phyloP scores from a whole-genome alignment of 2,113 vertebrate species.

The Emydocephalus ijimae region DNA sequence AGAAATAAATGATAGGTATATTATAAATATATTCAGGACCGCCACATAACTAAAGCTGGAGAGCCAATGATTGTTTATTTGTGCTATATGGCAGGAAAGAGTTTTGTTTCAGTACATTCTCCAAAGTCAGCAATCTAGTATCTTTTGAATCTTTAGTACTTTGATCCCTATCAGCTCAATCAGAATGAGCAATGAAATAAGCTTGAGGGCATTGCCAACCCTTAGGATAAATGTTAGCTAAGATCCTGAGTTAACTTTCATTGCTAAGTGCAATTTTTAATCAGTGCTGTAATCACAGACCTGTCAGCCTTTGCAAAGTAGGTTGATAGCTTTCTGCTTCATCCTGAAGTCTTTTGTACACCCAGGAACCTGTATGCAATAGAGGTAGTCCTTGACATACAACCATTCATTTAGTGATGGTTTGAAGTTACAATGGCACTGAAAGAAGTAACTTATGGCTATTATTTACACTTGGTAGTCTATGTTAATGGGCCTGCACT shows the following conservation, averaged over 20 bases:
- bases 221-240: neutral
- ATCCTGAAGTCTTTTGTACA: neutral
- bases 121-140: neutral
- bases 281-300: neutral
- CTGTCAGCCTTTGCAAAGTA: neutral
- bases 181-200: neutral
- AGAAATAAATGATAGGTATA: neutral
- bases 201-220: neutral
- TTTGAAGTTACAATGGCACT: neutral
- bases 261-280: neutral
- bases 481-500: neutral
- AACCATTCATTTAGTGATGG: neutral
- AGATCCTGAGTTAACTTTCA: neutral
- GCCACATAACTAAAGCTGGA: neutral
- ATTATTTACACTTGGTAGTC: neutral
- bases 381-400: neutral
- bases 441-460: neutral
- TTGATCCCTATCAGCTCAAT: neutral
- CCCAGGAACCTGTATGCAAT: neutral
- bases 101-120: neutral
- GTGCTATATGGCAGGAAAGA: neutral
- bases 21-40: neutral
- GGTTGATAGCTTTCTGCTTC: neutral
- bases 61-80: neutral
- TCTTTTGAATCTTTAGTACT: neutral